phyloP scores from a whole-genome alignment of 2,888 invertebrate genomes.

The Zaprionus lineosus region DNA sequence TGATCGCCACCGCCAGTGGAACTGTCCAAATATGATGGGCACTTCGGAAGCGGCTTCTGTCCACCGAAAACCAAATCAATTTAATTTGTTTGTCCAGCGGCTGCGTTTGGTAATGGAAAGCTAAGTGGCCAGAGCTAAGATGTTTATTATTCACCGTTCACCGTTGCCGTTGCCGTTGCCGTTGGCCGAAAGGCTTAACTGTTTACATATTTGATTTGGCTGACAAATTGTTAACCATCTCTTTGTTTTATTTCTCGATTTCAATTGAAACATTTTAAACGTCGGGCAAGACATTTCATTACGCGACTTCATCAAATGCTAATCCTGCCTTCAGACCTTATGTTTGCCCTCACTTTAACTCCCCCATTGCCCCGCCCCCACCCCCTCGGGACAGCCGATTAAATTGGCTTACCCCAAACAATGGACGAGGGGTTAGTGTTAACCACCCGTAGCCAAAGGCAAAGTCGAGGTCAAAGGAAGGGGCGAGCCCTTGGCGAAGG shows the following conservation, averaged over 20 bases:
- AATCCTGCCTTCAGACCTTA: conserved; percentile 57
- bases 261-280: not conserved
- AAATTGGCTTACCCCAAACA: conserved; percentile 60
- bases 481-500: conserved; percentile 3
- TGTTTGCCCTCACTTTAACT: too few relatives aligned
- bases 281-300: not conserved
- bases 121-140: conserved; percentile 72
- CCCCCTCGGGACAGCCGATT: conserved; percentile 31
- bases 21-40: conserved; percentile 36
- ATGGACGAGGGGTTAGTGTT: conserved; percentile 45
- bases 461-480: conserved; percentile 22
- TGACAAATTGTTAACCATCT: conserved; percentile 64
- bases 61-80: conserved; percentile 59
- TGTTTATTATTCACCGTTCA: conserved; percentile 48
- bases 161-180: conserved; percentile 27
- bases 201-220: conserved; percentile 38
- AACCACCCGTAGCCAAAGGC: conserved; percentile 70
- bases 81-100: conserved; percentile 74
- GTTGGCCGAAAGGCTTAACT: not conserved
- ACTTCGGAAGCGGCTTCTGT: conserved; percentile 78
- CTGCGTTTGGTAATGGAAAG: conserved; percentile 73
- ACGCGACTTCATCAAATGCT: conserved; percentile 47
- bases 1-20: conserved; percentile 59
- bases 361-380: too few relatives aligned
- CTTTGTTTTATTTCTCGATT: not conserved